Base-by-base conservation (phyloP, 2,113 vertebrate species). In the Mustela lutreola region DNA sequence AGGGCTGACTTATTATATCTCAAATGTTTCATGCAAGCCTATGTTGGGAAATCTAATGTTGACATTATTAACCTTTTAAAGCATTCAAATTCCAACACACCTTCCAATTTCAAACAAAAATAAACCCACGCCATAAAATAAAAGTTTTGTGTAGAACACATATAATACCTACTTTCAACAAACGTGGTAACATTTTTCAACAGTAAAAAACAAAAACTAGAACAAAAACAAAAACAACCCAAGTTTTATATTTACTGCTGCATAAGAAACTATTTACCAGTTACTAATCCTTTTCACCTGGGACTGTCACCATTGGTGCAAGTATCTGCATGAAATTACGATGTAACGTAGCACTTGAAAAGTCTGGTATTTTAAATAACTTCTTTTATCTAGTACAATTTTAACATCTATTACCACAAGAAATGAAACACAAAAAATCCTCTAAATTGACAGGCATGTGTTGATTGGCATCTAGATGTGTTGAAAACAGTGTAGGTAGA, bases 101-200 rank as follows among this genome's bases (percentile, higher is more conserved):
- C 87, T 88, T 88, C 24, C n/a, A 93, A 60, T 96, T 95, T 75
- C 36, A 92, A 85, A 85, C 12, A 58, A 93, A 95, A 90, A 18
- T 70, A 62, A 88, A 79, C 26, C 11, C 4, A 84, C 94, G 7
- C 33, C 45, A 62, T 91, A 86, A 85, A 89, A 78, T 60, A 89
- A 75, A 80, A 91, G 11, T 42, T 94, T 65, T 84, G 48, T 26
- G 58, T 50, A 83, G 60, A 82, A 91, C 7, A 50, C 14, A 53
- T 6, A 45, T 6, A 88, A 67, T 24, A 88, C 31, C 36, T 31
- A 75, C 26, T 33, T 4, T 78, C 56, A 78, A 89, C 19, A 58
- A 81, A 39, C 31, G 2, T 88, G n/a, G 31, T 60, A 63, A 80
- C 16, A 82, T 36, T 76, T 92, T 92, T 85, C 67, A 80, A 76